A percentile compares a stretch with the other conserved stretches of the same genome.
Evolutionary conservation across 2,113 vertebrate species (phyloP).

Genomic region (Chiloscyllium plagiosum): DNA sequence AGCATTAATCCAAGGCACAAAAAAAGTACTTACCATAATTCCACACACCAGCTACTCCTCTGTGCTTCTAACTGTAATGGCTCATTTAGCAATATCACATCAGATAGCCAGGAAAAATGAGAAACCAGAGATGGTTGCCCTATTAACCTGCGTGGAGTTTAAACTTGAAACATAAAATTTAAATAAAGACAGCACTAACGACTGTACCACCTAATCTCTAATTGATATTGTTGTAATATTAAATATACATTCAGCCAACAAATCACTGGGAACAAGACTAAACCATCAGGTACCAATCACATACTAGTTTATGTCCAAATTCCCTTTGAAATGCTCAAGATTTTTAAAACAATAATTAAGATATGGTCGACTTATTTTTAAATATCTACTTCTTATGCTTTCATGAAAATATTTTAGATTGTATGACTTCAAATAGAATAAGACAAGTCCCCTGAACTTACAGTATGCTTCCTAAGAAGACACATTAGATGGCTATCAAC

Average conservation of each 20-base stretch:
- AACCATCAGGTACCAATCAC: neutral
- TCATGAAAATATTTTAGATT: neutral
- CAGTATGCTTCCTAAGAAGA: neutral
- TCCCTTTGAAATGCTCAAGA: neutral
- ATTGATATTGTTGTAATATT: neutral
- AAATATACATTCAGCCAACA: neutral
- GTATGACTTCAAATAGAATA: neutral
- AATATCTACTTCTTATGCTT: neutral
- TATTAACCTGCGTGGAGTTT: neutral
- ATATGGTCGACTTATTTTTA: neutral
- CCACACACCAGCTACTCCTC: neutral
- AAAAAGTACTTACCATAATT: neutral
- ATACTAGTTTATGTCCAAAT: neutral
- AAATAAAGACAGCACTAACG: neutral
- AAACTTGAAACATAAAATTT: neutral
- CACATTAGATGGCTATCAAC: neutral
- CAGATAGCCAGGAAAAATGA: neutral
- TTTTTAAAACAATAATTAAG: neutral
- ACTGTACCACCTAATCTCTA: neutral
- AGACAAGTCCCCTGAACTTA: neutral
- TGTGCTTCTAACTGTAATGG: neutral
- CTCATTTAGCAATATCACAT: neutral
- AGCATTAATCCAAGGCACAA: neutral
- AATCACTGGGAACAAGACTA: neutral
- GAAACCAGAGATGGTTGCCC: neutral